These are phyloP conservation scores for Masticophis lateralis DNA, from an alignment of 2,797 vertebrate species.

Conservation along the genomic window DNA sequence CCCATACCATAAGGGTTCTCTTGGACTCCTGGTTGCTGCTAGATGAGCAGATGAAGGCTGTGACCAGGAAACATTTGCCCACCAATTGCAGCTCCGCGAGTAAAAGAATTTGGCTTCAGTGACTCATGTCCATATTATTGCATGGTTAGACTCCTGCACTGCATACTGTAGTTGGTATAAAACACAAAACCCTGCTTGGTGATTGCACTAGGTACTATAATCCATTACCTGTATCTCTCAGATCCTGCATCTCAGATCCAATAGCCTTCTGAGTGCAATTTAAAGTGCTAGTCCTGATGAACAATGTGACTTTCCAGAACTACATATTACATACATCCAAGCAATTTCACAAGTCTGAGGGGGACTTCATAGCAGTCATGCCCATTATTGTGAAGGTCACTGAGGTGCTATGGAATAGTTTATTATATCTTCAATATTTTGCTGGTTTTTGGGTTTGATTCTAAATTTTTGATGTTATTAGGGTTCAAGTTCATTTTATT, in stretches of 20 bases:
- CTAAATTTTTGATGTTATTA: not conserved
- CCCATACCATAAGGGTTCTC: not conserved
- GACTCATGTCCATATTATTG: not conserved
- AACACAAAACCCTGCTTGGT: not conserved
- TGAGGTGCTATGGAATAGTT: not conserved
- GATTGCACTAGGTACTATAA: not conserved
- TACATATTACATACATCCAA: not conserved
- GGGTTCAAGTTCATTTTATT: not conserved
- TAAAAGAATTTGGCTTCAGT: not conserved
- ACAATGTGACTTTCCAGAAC: not conserved
- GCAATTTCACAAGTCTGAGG: not conserved
- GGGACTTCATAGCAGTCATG: not conserved
- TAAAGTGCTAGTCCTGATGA: not conserved
- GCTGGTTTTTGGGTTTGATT: not conserved
- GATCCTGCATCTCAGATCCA: not conserved
- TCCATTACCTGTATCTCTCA: not conserved
- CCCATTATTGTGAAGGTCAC: not conserved
- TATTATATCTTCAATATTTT: not conserved
- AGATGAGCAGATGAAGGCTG: not conserved
- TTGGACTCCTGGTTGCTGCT: not conserved
- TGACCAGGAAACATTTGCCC: not conserved
- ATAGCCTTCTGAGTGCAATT: not conserved
- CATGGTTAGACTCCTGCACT: not conserved
- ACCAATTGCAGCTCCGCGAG: not conserved
- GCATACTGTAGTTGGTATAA: not conserved